Evolutionary conservation across 2,797 vertebrate genomes (phyloP).

Genomic region (Semaprochilodus insignis): DNA sequence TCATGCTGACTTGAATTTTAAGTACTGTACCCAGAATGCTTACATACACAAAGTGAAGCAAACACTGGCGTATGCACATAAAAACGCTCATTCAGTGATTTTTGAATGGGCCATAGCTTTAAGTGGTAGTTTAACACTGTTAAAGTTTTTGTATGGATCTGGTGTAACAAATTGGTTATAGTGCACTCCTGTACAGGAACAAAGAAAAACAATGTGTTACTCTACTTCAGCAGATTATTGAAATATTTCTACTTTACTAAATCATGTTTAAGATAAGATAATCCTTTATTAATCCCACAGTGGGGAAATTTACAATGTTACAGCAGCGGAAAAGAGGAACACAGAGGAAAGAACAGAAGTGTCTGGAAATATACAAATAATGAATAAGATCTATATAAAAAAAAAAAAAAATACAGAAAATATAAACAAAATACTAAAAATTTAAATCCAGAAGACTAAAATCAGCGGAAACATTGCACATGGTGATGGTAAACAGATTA

Average conservation of each 20-base stretch:
- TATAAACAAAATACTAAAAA: too few relatives aligned
- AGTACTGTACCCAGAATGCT: background rate
- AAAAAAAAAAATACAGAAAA: too few relatives aligned
- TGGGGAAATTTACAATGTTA: too few relatives aligned
- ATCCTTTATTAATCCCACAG: too few relatives aligned
- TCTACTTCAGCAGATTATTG: background rate
- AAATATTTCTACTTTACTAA: background rate
- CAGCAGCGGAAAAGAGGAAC: too few relatives aligned
- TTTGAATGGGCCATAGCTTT: conserved; percentile 35
- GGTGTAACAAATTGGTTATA: conserved; percentile 49
- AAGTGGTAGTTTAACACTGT: conserved; percentile 38
- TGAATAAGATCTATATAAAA: too few relatives aligned
- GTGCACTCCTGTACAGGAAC: background rate
- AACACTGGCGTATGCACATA: background rate
- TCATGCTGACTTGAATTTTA: conserved; percentile 9
- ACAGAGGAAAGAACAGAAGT: too few relatives aligned
- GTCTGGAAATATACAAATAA: too few relatives aligned
- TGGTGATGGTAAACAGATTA: too few relatives aligned
- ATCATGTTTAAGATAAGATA: too few relatives aligned
- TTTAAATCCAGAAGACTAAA: too few relatives aligned
- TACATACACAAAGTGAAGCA: background rate
- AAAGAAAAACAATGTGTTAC: background rate
- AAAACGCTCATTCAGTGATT: conserved; percentile 32
- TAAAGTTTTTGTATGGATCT: background rate
- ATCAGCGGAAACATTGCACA: too few relatives aligned